These are phyloP conservation scores for Glyphotaelius pellucidus DNA, from an alignment of 2,888 invertebrate species.

Conservation along the genomic window DNA sequence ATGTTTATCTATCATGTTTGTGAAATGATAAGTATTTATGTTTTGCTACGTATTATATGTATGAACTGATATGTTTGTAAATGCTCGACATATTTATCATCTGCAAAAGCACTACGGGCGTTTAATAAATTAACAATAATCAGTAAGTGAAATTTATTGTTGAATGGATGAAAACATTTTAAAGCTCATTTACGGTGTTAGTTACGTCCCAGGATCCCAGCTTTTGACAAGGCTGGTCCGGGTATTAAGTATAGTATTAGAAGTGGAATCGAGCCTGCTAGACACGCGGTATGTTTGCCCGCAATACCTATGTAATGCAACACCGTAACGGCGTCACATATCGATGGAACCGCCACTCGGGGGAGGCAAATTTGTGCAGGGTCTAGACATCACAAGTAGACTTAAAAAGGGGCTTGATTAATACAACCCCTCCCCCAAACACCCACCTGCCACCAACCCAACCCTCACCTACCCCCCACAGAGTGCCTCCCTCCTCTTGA, in stretches of 20 bases:
- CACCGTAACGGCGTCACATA: constrained; percentile 21
- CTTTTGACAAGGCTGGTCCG: background rate
- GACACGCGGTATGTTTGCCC: background rate
- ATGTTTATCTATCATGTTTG: no score
- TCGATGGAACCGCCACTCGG: constrained; percentile 27
- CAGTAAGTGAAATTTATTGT: background rate
- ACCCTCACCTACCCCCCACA: constrained; percentile 31
- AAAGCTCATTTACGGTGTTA: background rate
- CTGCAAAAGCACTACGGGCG: no score
- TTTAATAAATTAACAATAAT: background rate
- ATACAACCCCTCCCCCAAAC: constrained; percentile 43
- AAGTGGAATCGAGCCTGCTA: background rate
- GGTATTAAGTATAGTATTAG: background rate
- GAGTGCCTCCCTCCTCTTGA: constrained; percentile 3
- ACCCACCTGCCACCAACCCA: background rate
- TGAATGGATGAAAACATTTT: background rate
- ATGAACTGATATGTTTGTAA: no score
- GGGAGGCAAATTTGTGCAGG: constrained; percentile 50
- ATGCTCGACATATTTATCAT: no score
- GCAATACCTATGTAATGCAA: constrained; percentile 24
- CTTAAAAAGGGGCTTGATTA: constrained; percentile 62
- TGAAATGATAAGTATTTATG: no score
- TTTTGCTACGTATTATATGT: no score
- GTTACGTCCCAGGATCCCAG: background rate
- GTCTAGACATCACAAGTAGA: constrained; percentile 65